Evolutionary conservation across 2,888 invertebrate genomes (phyloP), one percentile per base, ranked within the genome.

Genomic region (Cheilosia variabilis): DNA sequence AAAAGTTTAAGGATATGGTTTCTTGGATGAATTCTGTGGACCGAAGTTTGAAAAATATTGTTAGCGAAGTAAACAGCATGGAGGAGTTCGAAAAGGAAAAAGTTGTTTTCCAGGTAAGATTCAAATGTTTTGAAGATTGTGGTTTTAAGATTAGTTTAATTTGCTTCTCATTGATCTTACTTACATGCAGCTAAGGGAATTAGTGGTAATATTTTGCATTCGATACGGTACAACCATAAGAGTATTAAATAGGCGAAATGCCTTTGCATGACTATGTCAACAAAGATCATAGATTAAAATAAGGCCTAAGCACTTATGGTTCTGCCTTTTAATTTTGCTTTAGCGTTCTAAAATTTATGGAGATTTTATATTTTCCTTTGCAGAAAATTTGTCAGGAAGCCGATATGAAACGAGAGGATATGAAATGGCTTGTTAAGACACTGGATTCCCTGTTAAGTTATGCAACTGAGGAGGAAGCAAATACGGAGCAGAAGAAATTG

Each of bases 391-490:
- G 98, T 91, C 95, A 96, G 83, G 97, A 98, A 93, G 97, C 98
- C 43, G 98, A 98, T 91, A 94, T 94, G 79, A 97, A 97, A 91
- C 95, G 97, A 31, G 98, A 98, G 91, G 97, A 98, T 89, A 98
- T 98, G 96, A 98, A 98, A 91, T 98, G 98, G 97, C 93, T 99
- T 72, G 97, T 98, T 1, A 97, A 98, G 92, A 97, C 97, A 15
- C 93, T 98, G 66, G 98, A 98, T 90, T 95, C 96, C 89, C 94
- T 99, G 80, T 95, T 96, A 22, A 95, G 96, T 77, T 96, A 97
- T 90, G 96, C 96, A 88, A 95, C 96, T 13, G 96, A 97, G 89
- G 94, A 94, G 57, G 97, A 97, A 92, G 96, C 96, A 0, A 93
- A 95, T 87, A 93, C 94, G 31, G 98, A 98, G 91, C 97, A 98